Conservation (phyloP, 1,140 invertebrate species). For the Anagrus nilaparvatae region DNA sequence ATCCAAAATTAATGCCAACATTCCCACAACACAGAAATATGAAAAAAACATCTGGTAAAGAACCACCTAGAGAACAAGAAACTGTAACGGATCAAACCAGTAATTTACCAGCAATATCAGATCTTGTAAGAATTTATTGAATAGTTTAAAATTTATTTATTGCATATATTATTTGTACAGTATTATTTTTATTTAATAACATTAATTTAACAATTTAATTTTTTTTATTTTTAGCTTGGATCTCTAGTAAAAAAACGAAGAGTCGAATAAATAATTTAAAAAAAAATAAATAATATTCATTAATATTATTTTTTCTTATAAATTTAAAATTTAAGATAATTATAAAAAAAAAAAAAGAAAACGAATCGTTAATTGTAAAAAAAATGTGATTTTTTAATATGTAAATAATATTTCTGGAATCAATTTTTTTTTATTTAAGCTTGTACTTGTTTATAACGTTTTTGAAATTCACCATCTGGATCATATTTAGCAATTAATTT, state of each 20-base stretch:
- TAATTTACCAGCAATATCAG: constrained; percentile 65
- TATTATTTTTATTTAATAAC: constrained; percentile 10
- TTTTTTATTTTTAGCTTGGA: constrained; percentile 44
- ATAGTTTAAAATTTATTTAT: constrained; percentile 5
- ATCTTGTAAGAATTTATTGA: constrained; percentile 46
- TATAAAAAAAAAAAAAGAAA: too few species aligned
- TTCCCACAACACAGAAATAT: constrained; percentile 92
- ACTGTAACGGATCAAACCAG: constrained; percentile 56
- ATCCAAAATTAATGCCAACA: constrained; percentile 92
- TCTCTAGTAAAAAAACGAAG: constrained; percentile 61
- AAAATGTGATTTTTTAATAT: too few species aligned
- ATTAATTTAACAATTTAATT: constrained; percentile 12
- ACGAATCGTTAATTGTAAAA: too few species aligned
- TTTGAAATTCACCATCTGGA: constrained; percentile 36
- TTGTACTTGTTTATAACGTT: constrained; percentile 22
- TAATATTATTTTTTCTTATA: too few species aligned
- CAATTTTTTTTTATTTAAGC: constrained; percentile 4
- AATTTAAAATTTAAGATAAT: too few species aligned
- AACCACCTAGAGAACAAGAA: constrained; percentile 46
- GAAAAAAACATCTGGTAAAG: constrained; percentile 47
- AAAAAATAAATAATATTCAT: too few species aligned
- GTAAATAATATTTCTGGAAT: too few species aligned
- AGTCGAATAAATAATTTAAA: constrained; percentile 40
- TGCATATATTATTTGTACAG: not conserved
- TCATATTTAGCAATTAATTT: constrained; percentile 36